Conservation (phyloP, 2,113 vertebrate genomes). For the Onychorhynchus coronatus region DNA sequence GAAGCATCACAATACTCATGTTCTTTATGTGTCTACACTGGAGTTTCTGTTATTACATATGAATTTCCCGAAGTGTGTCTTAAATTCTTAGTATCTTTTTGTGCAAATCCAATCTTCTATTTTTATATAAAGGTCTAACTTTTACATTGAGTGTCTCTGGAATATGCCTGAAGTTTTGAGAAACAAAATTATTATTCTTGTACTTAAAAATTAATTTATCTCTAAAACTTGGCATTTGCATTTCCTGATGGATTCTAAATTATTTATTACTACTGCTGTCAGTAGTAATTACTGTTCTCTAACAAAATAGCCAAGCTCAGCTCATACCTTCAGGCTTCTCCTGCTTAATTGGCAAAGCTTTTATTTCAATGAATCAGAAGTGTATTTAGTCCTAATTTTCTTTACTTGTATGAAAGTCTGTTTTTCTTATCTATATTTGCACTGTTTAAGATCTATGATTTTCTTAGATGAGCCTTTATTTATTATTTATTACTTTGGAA, state of each 20-base stretch:
- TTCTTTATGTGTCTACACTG: neutral
- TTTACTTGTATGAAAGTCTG: neutral
- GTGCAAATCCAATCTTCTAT: conserved; percentile 45
- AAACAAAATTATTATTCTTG: conserved; percentile 25
- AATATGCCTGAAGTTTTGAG: conserved; percentile 14
- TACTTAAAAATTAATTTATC: neutral
- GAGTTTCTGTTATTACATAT: neutral
- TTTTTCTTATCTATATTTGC: neutral
- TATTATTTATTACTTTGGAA: neutral
- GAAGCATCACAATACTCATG: neutral
- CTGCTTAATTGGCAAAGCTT: neutral
- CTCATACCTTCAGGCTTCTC: neutral
- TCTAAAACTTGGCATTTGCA: neutral
- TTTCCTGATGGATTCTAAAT: neutral
- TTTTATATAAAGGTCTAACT: conserved; percentile 51
- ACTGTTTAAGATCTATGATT: neutral
- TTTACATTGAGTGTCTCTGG: conserved; percentile 5
- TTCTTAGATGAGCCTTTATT: neutral
- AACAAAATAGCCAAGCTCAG: neutral
- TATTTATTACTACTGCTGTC: neutral
- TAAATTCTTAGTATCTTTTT: conserved; percentile 8
- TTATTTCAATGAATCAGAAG: neutral
- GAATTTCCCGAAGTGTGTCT: conserved; percentile 14
- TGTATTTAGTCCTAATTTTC: neutral
- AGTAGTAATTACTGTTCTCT: neutral